These are phyloP conservation scores for Urophycis tenuis DNA, from an alignment of 2,797 vertebrate genomes.

Conservation along the genomic window DNA sequence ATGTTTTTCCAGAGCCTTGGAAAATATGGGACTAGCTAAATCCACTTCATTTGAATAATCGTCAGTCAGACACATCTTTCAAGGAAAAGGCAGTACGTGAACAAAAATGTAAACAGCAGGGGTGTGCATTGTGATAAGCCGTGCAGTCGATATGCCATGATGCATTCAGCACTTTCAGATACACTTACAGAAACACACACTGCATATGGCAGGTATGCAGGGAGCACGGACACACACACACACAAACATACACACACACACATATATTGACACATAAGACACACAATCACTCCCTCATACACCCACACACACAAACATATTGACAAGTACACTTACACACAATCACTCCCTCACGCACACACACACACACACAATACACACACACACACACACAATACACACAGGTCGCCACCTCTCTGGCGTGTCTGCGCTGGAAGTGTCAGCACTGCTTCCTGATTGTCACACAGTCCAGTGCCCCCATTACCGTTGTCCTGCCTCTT, in stretches of 20 bases:
- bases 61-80: conserved; percentile 38
- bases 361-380: neutral
- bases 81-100: conserved; percentile 15
- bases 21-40: conserved; percentile 35
- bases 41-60: conserved; percentile 35
- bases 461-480: too few species aligned
- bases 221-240: neutral
- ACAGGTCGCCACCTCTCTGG: too few species aligned
- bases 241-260: neutral
- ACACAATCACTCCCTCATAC: neutral
- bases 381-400: neutral
- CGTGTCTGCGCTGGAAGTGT: too few species aligned
- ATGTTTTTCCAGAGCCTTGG: conserved; percentile 25
- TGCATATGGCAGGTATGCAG: too few species aligned
- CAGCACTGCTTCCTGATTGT: too few species aligned
- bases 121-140: neutral
- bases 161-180: neutral
- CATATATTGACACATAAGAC: neutral
- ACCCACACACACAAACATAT: neutral
- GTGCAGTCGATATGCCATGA: neutral
- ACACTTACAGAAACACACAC: neutral
- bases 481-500: too few species aligned
- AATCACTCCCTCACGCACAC: neutral
- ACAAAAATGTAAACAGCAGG: neutral
- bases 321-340: neutral